Evolutionary conservation across 2,888 invertebrate species (phyloP).

Genomic region (Odiellus spinosus): DNA sequence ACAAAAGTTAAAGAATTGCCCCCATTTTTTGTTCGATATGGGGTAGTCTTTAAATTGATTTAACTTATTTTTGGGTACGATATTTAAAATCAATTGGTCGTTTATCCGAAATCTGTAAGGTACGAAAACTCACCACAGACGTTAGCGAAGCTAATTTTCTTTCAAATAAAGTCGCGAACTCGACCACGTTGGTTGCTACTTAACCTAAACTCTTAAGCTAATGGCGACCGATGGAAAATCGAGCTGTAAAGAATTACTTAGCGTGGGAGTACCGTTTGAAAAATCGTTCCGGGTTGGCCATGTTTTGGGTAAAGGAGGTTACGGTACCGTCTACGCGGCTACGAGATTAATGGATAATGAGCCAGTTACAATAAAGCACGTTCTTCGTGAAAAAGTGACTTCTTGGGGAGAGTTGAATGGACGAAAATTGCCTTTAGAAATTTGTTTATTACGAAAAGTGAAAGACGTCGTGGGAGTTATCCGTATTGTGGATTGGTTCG

Average conservation of each 20-base stretch:
- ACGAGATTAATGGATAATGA: slow-evolving; percentile 33
- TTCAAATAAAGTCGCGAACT: no score
- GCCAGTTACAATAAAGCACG: slow-evolving; percentile 39
- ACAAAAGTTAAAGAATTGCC: no score
- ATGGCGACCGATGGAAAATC: background rate
- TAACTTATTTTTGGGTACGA: no score
- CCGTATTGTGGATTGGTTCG: slow-evolving; percentile 39
- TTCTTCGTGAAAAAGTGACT: slow-evolving; percentile 36
- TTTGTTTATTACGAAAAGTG: slow-evolving; percentile 37
- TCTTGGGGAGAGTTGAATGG: slow-evolving; percentile 37
- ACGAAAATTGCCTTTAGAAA: slow-evolving; percentile 39
- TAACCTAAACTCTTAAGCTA: no score
- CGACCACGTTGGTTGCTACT: no score
- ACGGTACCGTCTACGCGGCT: slow-evolving; percentile 40
- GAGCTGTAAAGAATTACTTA: slow-evolving; percentile 8
- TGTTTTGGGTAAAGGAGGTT: slow-evolving; percentile 39
- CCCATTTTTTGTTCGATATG: no score
- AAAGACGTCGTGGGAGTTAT: slow-evolving; percentile 38
- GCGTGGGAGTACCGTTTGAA: slow-evolving; percentile 24
- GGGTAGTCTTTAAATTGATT: no score
- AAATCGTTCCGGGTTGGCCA: slow-evolving; percentile 28
- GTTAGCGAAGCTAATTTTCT: no score
- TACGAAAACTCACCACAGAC: no score
- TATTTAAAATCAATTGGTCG: no score
- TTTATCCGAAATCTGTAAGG: no score